phyloP scores from a whole-genome alignment of 2,888 invertebrate genomes.

The Pyralis farinalis region DNA sequence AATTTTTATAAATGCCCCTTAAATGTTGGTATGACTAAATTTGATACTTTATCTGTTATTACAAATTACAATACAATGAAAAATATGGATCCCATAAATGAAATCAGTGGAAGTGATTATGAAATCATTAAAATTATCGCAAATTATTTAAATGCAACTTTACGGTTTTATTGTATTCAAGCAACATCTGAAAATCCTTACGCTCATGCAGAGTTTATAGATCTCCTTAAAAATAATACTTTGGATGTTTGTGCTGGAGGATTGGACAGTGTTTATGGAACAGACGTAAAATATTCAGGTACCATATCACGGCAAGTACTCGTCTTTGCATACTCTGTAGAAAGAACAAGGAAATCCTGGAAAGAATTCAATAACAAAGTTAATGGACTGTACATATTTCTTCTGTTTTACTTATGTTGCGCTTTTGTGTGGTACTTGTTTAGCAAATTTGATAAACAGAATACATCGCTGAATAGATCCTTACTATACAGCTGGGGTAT shows the following conservation, averaged over 20 bases:
- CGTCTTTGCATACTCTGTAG: conserved; percentile 49
- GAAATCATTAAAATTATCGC: conserved; percentile 54
- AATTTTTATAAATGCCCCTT: conserved; percentile 52
- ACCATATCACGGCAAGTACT: conserved; percentile 45
- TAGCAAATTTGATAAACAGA: conserved; percentile 33
- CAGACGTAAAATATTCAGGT: conserved; percentile 56
- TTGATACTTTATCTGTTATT: conserved; percentile 37
- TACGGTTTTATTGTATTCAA: conserved; percentile 39
- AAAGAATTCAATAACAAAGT: conserved; percentile 39
- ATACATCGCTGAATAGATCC: conserved; percentile 31
- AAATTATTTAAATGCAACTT: conserved; percentile 44
- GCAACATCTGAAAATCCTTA: conserved; percentile 36
- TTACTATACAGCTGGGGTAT: conserved; percentile 52
- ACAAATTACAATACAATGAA: conserved; percentile 32
- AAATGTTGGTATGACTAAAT: conserved; percentile 42
- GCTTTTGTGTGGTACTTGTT: conserved; percentile 42
- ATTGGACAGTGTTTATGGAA: conserved; percentile 48
- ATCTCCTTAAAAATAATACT: conserved; percentile 46
- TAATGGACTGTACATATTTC: conserved; percentile 45
- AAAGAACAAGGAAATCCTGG: conserved; percentile 48
- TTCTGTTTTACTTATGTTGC: conserved; percentile 47
- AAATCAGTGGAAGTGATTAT: conserved; percentile 44
- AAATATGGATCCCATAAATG: conserved; percentile 35
- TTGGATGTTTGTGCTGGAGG: conserved; percentile 59
- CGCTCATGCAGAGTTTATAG: conserved; percentile 34